Evolutionary conservation across 2,113 vertebrate genomes (phyloP).

Genomic region (Platichthys flesus): DNA sequence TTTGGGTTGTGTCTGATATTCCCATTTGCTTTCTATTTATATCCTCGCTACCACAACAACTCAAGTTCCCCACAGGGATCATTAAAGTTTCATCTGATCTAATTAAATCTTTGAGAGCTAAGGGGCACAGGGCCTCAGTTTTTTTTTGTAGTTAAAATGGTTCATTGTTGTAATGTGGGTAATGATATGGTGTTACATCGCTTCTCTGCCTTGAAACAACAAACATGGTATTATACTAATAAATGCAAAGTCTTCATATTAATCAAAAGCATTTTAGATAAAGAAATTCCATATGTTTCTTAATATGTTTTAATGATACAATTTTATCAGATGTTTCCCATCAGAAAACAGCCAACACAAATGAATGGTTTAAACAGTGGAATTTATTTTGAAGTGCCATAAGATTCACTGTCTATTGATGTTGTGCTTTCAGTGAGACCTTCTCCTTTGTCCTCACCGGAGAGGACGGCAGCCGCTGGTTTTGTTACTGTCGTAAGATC

Average conservation of each 20-base stretch:
- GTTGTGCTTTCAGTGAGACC: constrained; percentile 88
- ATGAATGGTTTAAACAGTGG: not conserved
- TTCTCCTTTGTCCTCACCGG: constrained; percentile 98
- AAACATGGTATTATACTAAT: too few relatives aligned
- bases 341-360: not conserved
- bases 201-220: not conserved
- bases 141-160: not conserved
- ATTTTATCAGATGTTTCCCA: not conserved
- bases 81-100: constrained; percentile 45
- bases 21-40: constrained; percentile 34
- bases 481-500: constrained; percentile 97
- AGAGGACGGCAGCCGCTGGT: constrained; percentile 97
- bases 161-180: constrained; percentile 41
- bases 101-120: constrained; percentile 40
- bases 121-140: constrained; percentile 7
- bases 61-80: constrained; percentile 28
- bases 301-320: not conserved
- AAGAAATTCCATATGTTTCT: too few relatives aligned
- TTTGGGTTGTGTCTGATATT: constrained; percentile 4
- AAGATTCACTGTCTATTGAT: not conserved
- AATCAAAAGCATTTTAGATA: too few relatives aligned
- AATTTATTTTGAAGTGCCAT: not conserved
- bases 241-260: too few relatives aligned
- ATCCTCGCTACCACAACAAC: constrained; percentile 12
- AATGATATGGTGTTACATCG: not conserved